A percentile compares a stretch with the other conserved stretches of the same genome.
These are phyloP conservation scores for Megathymus violae DNA, from an alignment of 1,140 invertebrate species.

Conservation along the genomic window DNA sequence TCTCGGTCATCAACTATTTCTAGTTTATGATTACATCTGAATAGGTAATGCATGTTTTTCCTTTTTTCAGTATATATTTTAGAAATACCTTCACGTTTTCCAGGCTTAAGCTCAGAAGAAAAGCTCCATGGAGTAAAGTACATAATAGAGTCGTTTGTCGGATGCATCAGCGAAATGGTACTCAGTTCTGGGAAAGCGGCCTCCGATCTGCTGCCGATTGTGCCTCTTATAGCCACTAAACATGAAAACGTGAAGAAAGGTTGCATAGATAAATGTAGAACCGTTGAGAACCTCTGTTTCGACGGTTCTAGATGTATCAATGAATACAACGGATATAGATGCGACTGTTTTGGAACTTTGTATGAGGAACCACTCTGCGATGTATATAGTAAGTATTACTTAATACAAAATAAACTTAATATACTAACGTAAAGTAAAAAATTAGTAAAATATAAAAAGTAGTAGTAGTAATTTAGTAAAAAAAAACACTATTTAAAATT, in stretches of 20 bases:
- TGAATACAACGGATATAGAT: constrained; percentile 93
- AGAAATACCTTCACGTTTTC: constrained; percentile 36
- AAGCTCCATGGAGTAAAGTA: constrained; percentile 94
- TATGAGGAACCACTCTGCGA: constrained; percentile 96
- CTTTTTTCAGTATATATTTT: no score
- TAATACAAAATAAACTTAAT: no score
- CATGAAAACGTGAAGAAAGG: constrained; percentile 94
- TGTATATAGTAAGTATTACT: constrained; percentile 90
- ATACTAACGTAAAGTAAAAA: no score
- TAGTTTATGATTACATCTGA: no score
- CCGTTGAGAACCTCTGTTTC: constrained; percentile 92
- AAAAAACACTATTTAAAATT: no score
- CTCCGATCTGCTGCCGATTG: constrained; percentile 90
- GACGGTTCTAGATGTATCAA: constrained; percentile 93
- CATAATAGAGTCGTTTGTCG: constrained; percentile 95
- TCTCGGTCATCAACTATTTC: no score
- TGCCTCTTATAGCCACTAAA: constrained; percentile 91
- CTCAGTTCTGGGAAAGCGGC: constrained; percentile 92
- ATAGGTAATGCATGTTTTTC: no score
- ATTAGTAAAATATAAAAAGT: no score
- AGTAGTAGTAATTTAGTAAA: no score
- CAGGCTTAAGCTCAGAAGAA: constrained; percentile 93
- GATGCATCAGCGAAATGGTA: constrained; percentile 94
- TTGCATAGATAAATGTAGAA: constrained; percentile 91
- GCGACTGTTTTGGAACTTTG: constrained; percentile 95